Conservation (phyloP, 53 echinoderm and acorn worm genomes). For the Temnopleurus reevesii region DNA sequence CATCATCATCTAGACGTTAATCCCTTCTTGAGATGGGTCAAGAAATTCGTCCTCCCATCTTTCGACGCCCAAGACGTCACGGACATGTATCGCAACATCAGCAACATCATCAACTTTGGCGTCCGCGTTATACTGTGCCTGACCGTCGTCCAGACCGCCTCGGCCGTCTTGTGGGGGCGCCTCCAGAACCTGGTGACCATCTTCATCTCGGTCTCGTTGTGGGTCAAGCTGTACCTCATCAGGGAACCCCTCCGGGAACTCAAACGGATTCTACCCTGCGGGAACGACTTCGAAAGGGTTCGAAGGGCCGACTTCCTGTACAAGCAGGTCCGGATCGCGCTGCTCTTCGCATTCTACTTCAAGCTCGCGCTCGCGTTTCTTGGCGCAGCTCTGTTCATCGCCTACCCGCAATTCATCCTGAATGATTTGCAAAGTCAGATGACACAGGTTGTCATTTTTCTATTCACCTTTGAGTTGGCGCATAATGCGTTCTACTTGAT, state of each 20-base stretch:
- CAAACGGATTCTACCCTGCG: background rate
- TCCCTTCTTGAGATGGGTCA: background rate
- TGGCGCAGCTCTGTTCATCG: background rate
- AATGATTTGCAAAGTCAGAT: background rate
- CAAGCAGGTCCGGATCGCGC: background rate
- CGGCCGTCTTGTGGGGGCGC: background rate
- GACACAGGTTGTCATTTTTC: background rate
- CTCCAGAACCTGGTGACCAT: background rate
- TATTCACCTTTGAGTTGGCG: background rate
- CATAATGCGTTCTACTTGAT: conserved; percentile 20
- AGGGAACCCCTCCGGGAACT: background rate
- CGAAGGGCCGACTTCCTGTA: background rate
- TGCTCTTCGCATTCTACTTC: background rate
- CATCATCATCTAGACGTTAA: background rate
- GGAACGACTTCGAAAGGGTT: background rate
- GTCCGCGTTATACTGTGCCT: background rate
- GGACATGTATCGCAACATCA: background rate
- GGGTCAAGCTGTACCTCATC: conserved; percentile 1
- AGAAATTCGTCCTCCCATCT: background rate
- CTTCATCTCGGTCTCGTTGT: background rate
- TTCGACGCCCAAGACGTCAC: background rate
- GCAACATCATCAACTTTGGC: background rate
- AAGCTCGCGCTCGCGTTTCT: background rate
- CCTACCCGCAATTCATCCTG: background rate
- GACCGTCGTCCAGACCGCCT: background rate